Conservation (phyloP, 2,888 invertebrate species). For the Papilio protenor region DNA sequence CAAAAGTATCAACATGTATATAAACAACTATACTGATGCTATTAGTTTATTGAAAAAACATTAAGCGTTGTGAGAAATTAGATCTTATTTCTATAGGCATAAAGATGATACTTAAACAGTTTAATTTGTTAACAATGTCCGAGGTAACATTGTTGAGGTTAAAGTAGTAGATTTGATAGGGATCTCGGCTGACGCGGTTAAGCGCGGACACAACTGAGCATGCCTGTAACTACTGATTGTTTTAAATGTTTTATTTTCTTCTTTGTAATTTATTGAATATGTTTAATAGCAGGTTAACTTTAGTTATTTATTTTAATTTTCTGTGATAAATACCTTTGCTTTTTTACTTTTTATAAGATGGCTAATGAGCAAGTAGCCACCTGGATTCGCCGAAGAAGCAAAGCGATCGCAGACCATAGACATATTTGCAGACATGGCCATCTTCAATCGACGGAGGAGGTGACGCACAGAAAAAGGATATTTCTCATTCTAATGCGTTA, state of each 20-base stretch:
- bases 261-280: background rate
- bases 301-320: background rate
- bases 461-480: too few species aligned
- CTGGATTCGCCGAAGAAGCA: too few species aligned
- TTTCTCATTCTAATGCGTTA: too few species aligned
- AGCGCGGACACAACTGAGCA: constrained; percentile 63
- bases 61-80: constrained; percentile 36
- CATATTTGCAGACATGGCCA: too few species aligned
- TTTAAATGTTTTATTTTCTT: constrained; percentile 47
- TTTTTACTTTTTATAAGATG: too few species aligned
- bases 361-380: too few species aligned
- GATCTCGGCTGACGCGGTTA: constrained; percentile 66
- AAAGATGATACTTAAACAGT: constrained; percentile 34
- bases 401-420: too few species aligned
- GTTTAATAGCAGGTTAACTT: background rate
- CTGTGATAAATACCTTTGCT: too few species aligned
- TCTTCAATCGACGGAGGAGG: too few species aligned
- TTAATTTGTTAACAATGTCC: background rate
- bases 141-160: constrained; percentile 52
- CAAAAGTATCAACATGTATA: constrained; percentile 70
- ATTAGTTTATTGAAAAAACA: background rate
- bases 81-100: constrained; percentile 39
- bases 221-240: constrained; percentile 65
- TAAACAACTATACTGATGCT: constrained; percentile 46
- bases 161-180: constrained; percentile 66